Conservation (phyloP, 2,888 invertebrate species). For the Linnaemya vulpina region DNA sequence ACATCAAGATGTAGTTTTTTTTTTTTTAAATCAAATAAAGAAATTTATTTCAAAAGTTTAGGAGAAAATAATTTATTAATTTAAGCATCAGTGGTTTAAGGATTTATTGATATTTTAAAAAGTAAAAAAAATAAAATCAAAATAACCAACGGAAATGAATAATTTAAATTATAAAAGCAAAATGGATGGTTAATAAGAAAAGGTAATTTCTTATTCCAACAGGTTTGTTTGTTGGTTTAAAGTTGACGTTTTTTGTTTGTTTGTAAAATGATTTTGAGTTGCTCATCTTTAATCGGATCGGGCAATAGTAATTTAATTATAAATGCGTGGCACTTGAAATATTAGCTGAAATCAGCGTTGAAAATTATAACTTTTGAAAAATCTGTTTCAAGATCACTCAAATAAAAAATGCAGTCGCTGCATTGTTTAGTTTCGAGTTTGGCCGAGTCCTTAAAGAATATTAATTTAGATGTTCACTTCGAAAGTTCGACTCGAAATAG, state of each 20-base stretch:
- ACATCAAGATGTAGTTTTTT: slow-evolving; percentile 70
- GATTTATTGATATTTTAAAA: not conserved
- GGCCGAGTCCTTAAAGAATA: too few species aligned
- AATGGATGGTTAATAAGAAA: not conserved
- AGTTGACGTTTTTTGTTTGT: not conserved
- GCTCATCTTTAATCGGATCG: not conserved
- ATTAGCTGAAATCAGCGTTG: too few species aligned
- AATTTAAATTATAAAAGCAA: not conserved
- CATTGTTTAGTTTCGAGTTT: too few species aligned
- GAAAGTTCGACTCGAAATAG: too few species aligned
- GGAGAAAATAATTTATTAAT: slow-evolving; percentile 58
- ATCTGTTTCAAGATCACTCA: not conserved
- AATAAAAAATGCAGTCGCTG: too few species aligned
- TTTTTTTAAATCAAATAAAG: slow-evolving; percentile 63
- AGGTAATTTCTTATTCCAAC: not conserved
- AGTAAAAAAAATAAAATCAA: not conserved
- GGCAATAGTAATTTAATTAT: slow-evolving; percentile 5
- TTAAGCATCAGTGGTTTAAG: not conserved
- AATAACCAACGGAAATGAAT: not conserved
- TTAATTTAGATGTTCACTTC: too few species aligned
- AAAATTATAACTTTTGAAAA: too few species aligned
- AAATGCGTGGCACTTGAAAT: not conserved
- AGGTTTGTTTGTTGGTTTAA: not conserved
- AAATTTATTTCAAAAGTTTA: slow-evolving; percentile 75
- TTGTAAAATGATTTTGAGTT: too few species aligned